Conservation (phyloP, 2,888 invertebrate genomes). For the Cremastobaeus sp. region DNA sequence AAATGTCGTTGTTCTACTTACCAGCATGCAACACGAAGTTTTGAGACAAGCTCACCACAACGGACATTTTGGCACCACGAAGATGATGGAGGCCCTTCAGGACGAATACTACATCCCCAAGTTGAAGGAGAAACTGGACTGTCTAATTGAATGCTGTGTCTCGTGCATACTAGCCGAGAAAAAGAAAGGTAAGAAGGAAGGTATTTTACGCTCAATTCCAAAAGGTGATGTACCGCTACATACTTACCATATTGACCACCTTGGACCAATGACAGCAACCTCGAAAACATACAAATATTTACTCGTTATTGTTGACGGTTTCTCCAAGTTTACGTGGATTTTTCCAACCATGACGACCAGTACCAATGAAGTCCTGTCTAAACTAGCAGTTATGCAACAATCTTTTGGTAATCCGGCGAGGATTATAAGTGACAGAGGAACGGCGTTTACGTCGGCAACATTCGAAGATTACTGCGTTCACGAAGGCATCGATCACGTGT, state of each 20-base stretch:
- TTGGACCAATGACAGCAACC: slow-evolving; percentile 14
- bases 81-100: slow-evolving; percentile 34
- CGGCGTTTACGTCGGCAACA: too few species aligned
- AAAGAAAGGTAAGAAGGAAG: slow-evolving; percentile 52
- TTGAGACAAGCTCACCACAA: slow-evolving; percentile 51
- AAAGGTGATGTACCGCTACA: slow-evolving; percentile 21
- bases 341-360: slow-evolving; percentile 4
- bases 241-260: slow-evolving; percentile 22
- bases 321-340: slow-evolving; percentile 20
- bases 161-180: slow-evolving; percentile 42
- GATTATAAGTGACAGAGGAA: too few species aligned
- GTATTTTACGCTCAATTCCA: slow-evolving; percentile 26
- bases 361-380: slow-evolving; percentile 3
- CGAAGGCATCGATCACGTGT: slow-evolving; percentile 1
- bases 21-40: slow-evolving; percentile 35
- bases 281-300: slow-evolving; percentile 14
- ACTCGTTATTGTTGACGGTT: slow-evolving; percentile 12
- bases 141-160: slow-evolving; percentile 37
- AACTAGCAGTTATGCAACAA: too few species aligned
- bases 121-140: slow-evolving; percentile 43
- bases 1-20: slow-evolving; percentile 23
- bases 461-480: too few species aligned
- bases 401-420: too few species aligned
- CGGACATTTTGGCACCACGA: slow-evolving; percentile 49
- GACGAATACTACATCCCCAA: slow-evolving; percentile 49